Conservation (phyloP, 2,888 invertebrate genomes). For the Lasioglossum malachurum region DNA sequence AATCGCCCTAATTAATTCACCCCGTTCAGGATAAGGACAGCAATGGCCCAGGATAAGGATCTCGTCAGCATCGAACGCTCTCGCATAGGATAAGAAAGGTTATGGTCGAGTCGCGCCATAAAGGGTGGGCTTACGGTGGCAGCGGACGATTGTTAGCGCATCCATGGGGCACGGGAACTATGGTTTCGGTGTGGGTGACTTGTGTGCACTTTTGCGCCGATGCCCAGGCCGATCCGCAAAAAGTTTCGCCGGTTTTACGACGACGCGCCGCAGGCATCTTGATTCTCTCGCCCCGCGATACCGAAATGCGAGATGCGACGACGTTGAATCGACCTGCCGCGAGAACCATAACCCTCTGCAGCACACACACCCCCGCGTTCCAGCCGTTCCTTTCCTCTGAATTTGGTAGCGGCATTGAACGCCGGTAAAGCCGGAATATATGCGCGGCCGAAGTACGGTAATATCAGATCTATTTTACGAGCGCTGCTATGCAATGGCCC, state of each 20-base stretch:
- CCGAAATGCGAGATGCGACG: conserved; percentile 58
- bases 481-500: conserved; percentile 51
- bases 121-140: not conserved
- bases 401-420: conserved; percentile 44
- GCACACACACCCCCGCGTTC: conserved; percentile 1
- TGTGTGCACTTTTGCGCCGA: conserved; percentile 21
- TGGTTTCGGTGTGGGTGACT: not conserved
- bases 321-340: conserved; percentile 63
- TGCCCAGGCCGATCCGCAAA: conserved; percentile 53
- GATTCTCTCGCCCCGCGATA: conserved; percentile 68
- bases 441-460: conserved; percentile 52
- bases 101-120: conserved; percentile 10
- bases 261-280: conserved; percentile 64
- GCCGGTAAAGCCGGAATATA: conserved; percentile 48
- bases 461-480: conserved; percentile 72
- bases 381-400: conserved; percentile 42
- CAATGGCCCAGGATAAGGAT: not conserved
- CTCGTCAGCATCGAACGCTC: not conserved
- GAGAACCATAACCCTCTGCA: conserved; percentile 1
- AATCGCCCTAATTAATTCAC: not conserved
- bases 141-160: not conserved
- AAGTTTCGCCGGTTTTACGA: conserved; percentile 70
- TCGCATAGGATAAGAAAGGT: conserved; percentile 25
- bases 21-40: not conserved
- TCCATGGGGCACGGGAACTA: not conserved